Percentiles rank a stretch among this genome's conserved stretches.
Evolutionary conservation across 2,888 invertebrate genomes (phyloP).

Genomic region (Vesta saturnalis): DNA sequence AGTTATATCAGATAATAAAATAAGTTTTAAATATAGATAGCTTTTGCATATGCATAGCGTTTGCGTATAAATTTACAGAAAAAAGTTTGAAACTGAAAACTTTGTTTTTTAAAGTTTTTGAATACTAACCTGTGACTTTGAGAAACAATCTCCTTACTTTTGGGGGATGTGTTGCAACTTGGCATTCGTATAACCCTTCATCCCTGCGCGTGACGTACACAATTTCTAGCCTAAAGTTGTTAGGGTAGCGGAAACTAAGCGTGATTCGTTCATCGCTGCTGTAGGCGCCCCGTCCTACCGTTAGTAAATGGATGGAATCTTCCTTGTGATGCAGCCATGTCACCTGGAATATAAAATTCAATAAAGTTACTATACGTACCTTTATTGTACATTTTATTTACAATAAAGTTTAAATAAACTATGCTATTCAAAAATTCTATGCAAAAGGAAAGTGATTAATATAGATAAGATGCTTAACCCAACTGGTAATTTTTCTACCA

Average conservation of each 20-base stretch:
- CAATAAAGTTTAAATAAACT: too few species aligned
- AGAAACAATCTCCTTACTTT: conserved; percentile 69
- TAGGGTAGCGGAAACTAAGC: conserved; percentile 69
- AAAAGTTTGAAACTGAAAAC: too few species aligned
- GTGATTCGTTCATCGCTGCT: conserved; percentile 69
- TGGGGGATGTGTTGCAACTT: conserved; percentile 72
- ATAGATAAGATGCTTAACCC: too few species aligned
- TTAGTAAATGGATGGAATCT: conserved; percentile 68
- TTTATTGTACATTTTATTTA: background rate
- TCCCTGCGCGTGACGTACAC: conserved; percentile 68
- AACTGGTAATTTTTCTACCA: too few species aligned
- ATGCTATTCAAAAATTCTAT: too few species aligned
- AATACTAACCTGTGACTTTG: conserved; percentile 63
- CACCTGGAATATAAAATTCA: conserved; percentile 62
- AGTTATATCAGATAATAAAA: too few species aligned
- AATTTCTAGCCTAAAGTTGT: conserved; percentile 72
- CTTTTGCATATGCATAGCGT: too few species aligned
- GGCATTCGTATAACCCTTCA: conserved; percentile 72
- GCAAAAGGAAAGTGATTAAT: too few species aligned
- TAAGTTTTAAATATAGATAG: too few species aligned
- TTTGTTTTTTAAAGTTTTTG: too few species aligned
- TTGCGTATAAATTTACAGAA: too few species aligned
- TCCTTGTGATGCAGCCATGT: conserved; percentile 69
- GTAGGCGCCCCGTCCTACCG: conserved; percentile 68
- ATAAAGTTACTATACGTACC: background rate